Percentiles rank a stretch among this genome's conserved stretches.
These are phyloP conservation scores for Echinometra lucunter DNA, from an alignment of 53 echinoderm and acorn worm genomes.

Conservation along the genomic window DNA sequence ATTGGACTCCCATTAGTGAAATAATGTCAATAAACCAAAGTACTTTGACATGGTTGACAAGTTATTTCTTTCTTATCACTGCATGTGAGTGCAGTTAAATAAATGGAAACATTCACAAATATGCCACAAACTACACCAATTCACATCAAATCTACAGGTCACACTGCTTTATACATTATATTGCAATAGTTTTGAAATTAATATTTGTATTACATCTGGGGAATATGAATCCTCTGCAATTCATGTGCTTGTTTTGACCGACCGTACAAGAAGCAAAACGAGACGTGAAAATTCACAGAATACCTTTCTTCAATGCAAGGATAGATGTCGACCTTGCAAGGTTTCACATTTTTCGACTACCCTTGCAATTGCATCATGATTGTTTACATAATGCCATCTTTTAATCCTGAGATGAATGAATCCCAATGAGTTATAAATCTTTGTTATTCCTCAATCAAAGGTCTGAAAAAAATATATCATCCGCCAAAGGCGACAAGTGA, in stretches of 20 bases:
- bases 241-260: neutral
- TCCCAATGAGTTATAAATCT: neutral
- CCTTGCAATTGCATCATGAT: too few relatives aligned
- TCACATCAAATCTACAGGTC: conserved; percentile 51
- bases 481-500: neutral
- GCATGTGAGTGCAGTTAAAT: neutral
- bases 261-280: neutral
- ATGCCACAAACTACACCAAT: conserved; percentile 45
- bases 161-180: conserved; percentile 45
- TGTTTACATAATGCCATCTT: too few relatives aligned
- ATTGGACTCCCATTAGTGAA: neutral
- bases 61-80: neutral
- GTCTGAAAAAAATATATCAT: neutral
- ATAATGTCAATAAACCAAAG: neutral
- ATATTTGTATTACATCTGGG: neutral
- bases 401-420: neutral
- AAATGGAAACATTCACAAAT: conserved; percentile 1
- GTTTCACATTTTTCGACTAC: too few relatives aligned
- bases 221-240: neutral
- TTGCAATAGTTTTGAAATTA: neutral
- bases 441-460: neutral
- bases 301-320: too few relatives aligned
- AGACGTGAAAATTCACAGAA: neutral
- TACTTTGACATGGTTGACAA: neutral
- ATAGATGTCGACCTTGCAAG: too few relatives aligned